These are phyloP conservation scores for Gallinago nigripennis DNA, from an alignment of 2,797 vertebrate species.

Conservation along the genomic window DNA sequence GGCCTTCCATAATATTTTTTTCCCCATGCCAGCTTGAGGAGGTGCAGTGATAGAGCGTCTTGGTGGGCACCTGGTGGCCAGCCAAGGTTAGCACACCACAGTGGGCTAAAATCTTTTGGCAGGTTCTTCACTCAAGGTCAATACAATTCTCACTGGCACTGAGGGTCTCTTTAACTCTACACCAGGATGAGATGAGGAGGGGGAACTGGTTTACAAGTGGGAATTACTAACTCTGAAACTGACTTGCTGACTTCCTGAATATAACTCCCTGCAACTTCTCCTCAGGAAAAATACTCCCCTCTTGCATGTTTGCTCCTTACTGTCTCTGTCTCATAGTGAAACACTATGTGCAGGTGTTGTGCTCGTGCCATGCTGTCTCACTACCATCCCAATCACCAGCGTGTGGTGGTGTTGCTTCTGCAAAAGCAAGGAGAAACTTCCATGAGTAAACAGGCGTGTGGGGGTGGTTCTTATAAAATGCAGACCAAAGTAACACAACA, in stretches of 20 bases:
- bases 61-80: not conserved
- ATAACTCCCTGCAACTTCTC: not conserved
- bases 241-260: not conserved
- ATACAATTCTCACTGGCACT: not conserved
- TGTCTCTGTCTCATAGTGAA: not conserved
- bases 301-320: not conserved
- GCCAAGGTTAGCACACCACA: not conserved
- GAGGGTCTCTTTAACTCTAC: not conserved
- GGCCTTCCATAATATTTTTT: not conserved
- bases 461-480: not conserved
- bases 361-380: not conserved
- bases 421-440: not conserved
- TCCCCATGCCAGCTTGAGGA: not conserved
- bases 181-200: not conserved
- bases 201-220: not conserved
- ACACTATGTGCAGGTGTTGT: not conserved
- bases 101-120: not conserved
- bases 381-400: not conserved
- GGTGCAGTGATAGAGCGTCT: not conserved
- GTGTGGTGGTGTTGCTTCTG: not conserved
- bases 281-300: not conserved
- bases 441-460: not conserved
- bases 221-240: not conserved
- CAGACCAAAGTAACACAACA: not conserved
- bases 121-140: not conserved